Evolutionary conservation across 2,797 vertebrate genomes (phyloP), one percentile per base, ranked within the genome.

Genomic region (Tauraco hartlaubi): DNA sequence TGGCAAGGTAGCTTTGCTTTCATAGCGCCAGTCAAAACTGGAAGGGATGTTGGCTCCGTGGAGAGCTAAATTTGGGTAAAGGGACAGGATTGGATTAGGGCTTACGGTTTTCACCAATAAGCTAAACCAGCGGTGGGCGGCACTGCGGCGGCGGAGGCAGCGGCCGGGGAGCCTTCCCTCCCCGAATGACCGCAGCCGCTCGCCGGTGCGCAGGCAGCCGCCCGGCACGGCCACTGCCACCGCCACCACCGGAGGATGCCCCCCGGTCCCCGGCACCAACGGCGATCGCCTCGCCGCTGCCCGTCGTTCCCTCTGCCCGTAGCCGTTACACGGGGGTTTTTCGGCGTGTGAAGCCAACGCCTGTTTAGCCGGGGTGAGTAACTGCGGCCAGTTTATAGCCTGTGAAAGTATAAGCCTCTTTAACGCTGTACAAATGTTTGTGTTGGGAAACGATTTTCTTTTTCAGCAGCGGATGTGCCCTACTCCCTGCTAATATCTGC

Each of bases 31-130:
- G 90, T 96, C 95, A 92, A 95, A 97, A 95, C 96, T 92, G 93
- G 94, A 93, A 96, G 95, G 94, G 96, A 95, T 80, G 85, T 91
- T 76, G 82, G 91, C 95, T 97, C 74, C 20, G 59, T 79, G n/a
- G 92, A 97, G 96, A 97, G 96, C 97, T 96, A 41, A 96, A 63
- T 98, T 98, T 96, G 94, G 95, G 94, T 97, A 72, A 66, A 93
- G 96, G 78, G 88, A 90, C 69, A 82, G 85, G 97, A 98, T 98
- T 98, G 98, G 98, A 93, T 90, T 90, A 49, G 59, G 87, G 95
- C 79, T 98, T 81, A 78, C 78, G 52, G 92, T 98, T 97, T 98
- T 98, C 98, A 97, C 98, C 98, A 98, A 98, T 98, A 97, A 98
- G 97, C 96, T 92, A 89, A 90, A 95, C 96, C 97, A 96, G 95